Percentiles rank a stretch among this genome's conserved stretches.
These are phyloP conservation scores for Ceriagrion tenellum DNA, from an alignment of 2,888 invertebrate species.

Conservation along the genomic window DNA sequence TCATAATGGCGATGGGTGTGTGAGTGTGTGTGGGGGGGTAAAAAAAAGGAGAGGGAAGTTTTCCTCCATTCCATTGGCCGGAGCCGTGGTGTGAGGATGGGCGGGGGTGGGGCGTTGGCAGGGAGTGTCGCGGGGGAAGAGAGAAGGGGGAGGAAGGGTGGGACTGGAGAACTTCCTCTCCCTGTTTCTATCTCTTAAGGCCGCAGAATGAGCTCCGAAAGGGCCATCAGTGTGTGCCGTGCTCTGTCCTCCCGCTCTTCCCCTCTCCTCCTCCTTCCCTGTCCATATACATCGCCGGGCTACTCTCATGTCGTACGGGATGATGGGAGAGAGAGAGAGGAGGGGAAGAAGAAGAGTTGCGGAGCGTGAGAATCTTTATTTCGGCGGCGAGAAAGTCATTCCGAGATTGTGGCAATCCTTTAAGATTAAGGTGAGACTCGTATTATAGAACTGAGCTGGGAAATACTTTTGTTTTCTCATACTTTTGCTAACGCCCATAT, in stretches of 20 bases:
- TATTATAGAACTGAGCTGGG: background rate
- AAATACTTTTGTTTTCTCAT: too few relatives aligned
- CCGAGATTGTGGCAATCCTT: background rate
- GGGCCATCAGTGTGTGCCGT: background rate
- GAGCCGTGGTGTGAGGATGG: background rate
- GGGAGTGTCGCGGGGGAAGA: too few relatives aligned
- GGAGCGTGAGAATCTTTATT: background rate
- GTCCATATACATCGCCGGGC: background rate
- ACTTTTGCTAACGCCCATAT: too few relatives aligned
- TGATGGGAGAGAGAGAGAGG: background rate
- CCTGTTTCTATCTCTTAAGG: background rate
- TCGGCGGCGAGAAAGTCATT: background rate
- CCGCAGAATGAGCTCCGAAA: slow-evolving; percentile 14
- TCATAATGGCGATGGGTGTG: slow-evolving; percentile 14
- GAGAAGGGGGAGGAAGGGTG: too few relatives aligned
- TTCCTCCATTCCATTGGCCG: slow-evolving; percentile 1
- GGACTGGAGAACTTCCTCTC: background rate
- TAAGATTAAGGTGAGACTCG: background rate
- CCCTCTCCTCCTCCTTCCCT: background rate
- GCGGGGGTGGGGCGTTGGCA: too few relatives aligned
- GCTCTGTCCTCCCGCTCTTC: background rate
- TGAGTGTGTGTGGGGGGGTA: background rate
- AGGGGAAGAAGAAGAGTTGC: background rate
- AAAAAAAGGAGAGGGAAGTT: background rate
- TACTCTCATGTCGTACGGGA: background rate